Conservation (phyloP, 30 jellyfish, hydroid and myxozoan genomes). For the Hydra vulgaris region DNA sequence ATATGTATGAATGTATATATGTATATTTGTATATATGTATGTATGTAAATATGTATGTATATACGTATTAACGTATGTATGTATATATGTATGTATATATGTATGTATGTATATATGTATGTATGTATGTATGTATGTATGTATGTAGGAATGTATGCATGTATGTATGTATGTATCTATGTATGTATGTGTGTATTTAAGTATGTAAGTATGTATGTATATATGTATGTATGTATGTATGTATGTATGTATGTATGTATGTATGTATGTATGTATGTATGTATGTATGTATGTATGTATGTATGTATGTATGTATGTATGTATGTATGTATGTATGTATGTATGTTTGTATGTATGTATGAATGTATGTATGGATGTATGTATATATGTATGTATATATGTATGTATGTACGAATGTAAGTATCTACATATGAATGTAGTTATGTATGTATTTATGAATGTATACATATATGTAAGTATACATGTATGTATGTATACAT, state of each 20-base stretch:
- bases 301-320: background rate
- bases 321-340: background rate
- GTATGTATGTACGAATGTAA: background rate
- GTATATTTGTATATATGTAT: background rate
- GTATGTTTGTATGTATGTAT: background rate
- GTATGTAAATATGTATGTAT: background rate
- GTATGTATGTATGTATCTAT: background rate
- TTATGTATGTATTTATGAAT: background rate
- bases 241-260: background rate
- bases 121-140: background rate
- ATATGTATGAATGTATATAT: too few species aligned
- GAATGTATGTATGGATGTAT: background rate
- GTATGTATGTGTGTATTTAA: background rate
- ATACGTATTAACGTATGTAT: background rate
- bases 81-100: background rate
- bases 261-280: background rate
- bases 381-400: background rate
- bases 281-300: background rate
- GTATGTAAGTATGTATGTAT: background rate
- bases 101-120: background rate
- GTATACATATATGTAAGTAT: background rate
- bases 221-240: background rate
- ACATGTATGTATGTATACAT: background rate
- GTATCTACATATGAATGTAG: background rate
- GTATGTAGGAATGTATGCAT: background rate